Evolutionary conservation across 1,140 invertebrate species (phyloP), one percentile per base, ranked within the genome.

Genomic region (Procambarus clarkii): DNA sequence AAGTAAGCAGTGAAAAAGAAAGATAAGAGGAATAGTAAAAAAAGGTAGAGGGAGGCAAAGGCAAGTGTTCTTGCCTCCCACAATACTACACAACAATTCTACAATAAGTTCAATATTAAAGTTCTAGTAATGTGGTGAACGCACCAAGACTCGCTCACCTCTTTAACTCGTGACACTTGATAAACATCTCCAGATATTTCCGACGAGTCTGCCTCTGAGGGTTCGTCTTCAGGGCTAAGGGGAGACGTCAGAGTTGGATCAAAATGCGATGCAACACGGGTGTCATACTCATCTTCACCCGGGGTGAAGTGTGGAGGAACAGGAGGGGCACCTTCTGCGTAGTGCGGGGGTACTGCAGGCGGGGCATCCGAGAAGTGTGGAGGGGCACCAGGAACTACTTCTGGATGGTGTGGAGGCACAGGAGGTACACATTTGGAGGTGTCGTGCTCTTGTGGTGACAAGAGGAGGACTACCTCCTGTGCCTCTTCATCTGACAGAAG

Each of bases 161-260:
- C 89, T 50, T 91, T 91, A 18, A 84, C 89, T 21, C 89, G 4
- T 5, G 82, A 71, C 13, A 91, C 89, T 48, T 91, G 82, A 46
- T 44, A 79, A 15, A 69, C 46, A 13, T 91, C 89, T 2, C 85
- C 91, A 50, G 91, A 77, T 18, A 50, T 84, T 50, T 88, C 85
- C 34, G 91, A 87, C 18, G 85, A 92, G 48, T 87, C 90, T 78
- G 85, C 84, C 34, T 92, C 91, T 21, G 85, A 92, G 0, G 91
- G 86, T 79, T 78, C 91, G 8, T 92, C 86, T 60, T 92, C 85
- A 48, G 91, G 91, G 34, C 85, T 87, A 9, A 92, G 79, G n/a
- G 91, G 91, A 11, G 91, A 88, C 71, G 91, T 78, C n/a, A 86
- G 60, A 9, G 80, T 64, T 2, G 81, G 80, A 34, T 88, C 90